Base-by-base conservation (phyloP, 92 coral and sea anemone genomes). In the Umimayanthus kanabou region DNA sequence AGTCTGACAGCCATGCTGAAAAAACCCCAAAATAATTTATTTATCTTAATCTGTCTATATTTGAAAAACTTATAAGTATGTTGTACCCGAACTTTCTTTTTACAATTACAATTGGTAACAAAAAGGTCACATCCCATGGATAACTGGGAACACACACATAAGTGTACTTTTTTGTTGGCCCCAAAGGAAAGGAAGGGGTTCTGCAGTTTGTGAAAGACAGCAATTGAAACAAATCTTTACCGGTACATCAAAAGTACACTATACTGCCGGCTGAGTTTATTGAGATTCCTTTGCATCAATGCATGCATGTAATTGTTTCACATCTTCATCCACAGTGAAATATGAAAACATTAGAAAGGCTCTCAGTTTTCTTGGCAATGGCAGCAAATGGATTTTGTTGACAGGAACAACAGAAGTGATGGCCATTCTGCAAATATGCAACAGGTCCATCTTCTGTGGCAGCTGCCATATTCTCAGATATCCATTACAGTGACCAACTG, bases 371-470 rank as follows among this genome's bases (percentile, higher is more conserved):
- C 79, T 85, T 64, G 98, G 98, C 70, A 96, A 78, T 40, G 98
- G 98, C 33, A 96, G 94, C 39, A 71, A 37, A 20, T 88, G 73
- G 4, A 96, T 85, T 57, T 81, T 85, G 45, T 80, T 90, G 39
- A 90, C 90, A 29, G 98, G 92, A 22, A 94, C 95, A 67, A 92
- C 25, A 47, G 87, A 75, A 33, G 90, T 88, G 40, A 96, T 94
- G 29, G 80, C 91, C 88, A 96, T 76, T 69, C 98, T 92, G 80
- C 98, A 96, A 82, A 96, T 81, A 69, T 96, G 98, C 84, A 88
- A 91, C 33, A 96, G 85, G 15, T 96, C 94, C 89, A 96, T 89
- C 84, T 90, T 96, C n/a, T 89, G 77, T 30, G 98, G 98, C 20
- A 94, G 87, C 81, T 96, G 97, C 98, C 94, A 94, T 33, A 96